phyloP scores from a whole-genome alignment of 2,113 vertebrate genomes.

The Malurus alboscapulatus region DNA sequence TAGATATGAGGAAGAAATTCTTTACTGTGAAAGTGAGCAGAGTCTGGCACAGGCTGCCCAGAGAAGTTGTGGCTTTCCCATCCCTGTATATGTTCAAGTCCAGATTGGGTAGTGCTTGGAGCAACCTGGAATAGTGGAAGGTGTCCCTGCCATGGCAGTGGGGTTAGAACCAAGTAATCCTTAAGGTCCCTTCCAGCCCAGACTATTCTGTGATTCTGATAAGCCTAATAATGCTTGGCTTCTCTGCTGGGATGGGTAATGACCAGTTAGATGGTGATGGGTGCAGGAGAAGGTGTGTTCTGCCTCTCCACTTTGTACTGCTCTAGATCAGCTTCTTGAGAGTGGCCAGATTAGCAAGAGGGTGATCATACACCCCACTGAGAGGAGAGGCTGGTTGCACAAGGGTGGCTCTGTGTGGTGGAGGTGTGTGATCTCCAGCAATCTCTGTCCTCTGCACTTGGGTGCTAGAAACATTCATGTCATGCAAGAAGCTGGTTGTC shows the following conservation, averaged over 20 bases:
- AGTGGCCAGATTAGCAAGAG: not conserved
- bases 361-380: not conserved
- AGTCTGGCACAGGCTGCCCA: rapidly evolving
- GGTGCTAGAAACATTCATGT: not conserved
- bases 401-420: not conserved
- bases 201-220: not conserved
- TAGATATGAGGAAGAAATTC: not conserved
- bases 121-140: rapidly evolving
- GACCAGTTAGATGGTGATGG: not conserved
- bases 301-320: not conserved
- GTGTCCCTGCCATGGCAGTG: not conserved
- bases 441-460: not conserved
- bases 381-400: not conserved
- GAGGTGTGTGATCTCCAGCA: not conserved
- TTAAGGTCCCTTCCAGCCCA: not conserved
- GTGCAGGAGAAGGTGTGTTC: not conserved
- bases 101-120: not conserved
- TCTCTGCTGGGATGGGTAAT: not conserved
- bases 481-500: not conserved
- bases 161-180: not conserved
- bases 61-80: not conserved
- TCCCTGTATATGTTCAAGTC: not conserved
- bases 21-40: not conserved
- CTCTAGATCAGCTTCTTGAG: not conserved
- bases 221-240: not conserved